Base-by-base conservation (phyloP, 2,888 invertebrate genomes). In the Parthenolecanium corni region DNA sequence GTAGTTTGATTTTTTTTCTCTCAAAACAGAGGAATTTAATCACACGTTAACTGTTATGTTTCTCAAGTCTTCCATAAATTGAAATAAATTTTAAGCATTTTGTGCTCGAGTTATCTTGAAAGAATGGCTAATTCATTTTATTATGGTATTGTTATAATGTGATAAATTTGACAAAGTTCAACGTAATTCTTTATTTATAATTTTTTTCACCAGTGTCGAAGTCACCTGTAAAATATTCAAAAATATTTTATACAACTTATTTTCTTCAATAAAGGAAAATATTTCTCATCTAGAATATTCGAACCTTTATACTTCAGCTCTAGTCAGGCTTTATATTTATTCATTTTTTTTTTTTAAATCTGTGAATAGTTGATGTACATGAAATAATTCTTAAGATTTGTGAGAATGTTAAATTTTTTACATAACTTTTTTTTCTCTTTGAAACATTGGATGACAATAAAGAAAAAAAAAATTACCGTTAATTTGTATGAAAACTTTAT, bases 371-470 rank as follows among this genome's bases (percentile, higher is more conserved):
- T 42, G 4, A 16, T 42, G 18, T 42, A 16, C 3, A 14, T 4
- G 5, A 42, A 42, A 42, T 42, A 31, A 31, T 31, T 6, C 31
- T 42, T 42, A 42, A 42, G 44, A 16, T 16, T 9, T 16, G 44
- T 42, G n/a, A 16, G 18, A 42, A 16, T 14, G n/a, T 42, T 42
- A 14, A 42, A 18, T 16, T 49, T 46, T 46, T 57, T 57, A 44
- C 57, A 18, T 18, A 57, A 46, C 44, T 23, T 57, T 57, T 44
- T 46, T 57, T 57, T 57, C 46, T 57, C 46, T 44, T 44, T 25
- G 44, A 57, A 57, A 24, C n/a, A 42, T 57, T 44, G 25, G 57
- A 57, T 57, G 57, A 57, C 57, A 57, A 57, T 57, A 57, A 57
- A 21, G 44, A 20, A 44, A 57, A 46, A n/a, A 31, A 24, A 25